Percentiles rank a stretch among this genome's conserved stretches.
phyloP scores from a whole-genome alignment of 2,797 vertebrate species.

The Sphenopsis melanotis region DNA sequence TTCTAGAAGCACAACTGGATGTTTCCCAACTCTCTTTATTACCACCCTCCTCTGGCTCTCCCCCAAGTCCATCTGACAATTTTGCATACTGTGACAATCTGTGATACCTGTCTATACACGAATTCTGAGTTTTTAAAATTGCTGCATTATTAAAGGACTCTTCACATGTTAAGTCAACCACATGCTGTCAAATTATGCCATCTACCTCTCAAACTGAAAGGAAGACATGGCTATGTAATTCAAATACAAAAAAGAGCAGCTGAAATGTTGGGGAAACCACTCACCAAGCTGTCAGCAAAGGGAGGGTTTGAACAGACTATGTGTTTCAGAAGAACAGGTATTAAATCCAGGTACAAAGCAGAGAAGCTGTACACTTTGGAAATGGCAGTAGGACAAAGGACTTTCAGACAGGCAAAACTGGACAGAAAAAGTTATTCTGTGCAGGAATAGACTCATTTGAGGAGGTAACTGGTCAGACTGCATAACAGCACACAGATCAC shows the following conservation, averaged over 20 bases:
- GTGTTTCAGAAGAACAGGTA: background rate
- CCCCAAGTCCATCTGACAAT: background rate
- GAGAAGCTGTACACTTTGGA: background rate
- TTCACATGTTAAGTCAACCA: background rate
- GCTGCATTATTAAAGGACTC: background rate
- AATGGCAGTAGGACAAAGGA: background rate
- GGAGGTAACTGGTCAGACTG: background rate
- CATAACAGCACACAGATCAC: accelerated
- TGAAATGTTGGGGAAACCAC: background rate
- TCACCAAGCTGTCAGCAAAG: background rate
- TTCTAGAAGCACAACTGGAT: background rate
- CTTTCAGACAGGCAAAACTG: background rate
- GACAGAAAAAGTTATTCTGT: background rate
- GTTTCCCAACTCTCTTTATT: background rate
- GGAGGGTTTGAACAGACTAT: background rate
- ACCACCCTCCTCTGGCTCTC: background rate
- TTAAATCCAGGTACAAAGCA: background rate
- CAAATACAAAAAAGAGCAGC: background rate
- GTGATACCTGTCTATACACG: background rate
- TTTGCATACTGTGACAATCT: background rate
- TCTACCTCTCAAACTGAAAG: background rate
- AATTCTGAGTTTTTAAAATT: background rate
- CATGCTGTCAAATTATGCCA: background rate
- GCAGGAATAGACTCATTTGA: background rate
- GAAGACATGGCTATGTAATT: background rate